A percentile compares a stretch with the other conserved stretches of the same genome.
phyloP scores from a whole-genome alignment of 2,113 vertebrate genomes.

The Porphyrio hochstetteri region DNA sequence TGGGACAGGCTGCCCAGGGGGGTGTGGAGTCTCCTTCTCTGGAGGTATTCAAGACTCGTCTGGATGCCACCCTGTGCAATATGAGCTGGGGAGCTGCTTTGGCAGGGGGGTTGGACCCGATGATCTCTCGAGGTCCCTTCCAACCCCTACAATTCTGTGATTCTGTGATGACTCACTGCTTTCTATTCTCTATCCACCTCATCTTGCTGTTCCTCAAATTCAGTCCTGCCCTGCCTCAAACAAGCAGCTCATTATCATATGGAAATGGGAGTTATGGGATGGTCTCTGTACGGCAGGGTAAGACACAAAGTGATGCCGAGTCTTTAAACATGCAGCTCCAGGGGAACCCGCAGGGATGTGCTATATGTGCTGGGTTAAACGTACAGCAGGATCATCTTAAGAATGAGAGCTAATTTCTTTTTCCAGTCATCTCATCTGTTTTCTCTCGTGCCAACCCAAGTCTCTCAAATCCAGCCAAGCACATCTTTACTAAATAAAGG shows the following conservation, averaged over 20 bases:
- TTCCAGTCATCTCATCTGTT: neutral
- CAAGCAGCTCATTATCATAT: fast-evolving
- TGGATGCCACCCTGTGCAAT: no score
- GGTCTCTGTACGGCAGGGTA: neutral
- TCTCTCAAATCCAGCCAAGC: neutral
- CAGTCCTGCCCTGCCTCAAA: neutral
- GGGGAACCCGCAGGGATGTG: neutral
- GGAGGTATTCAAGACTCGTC: no score
- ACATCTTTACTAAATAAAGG: neutral
- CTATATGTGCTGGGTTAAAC: neutral
- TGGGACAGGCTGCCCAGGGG: no score
- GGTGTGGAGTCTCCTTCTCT: no score
- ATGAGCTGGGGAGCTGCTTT: no score
- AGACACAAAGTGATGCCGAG: neutral
- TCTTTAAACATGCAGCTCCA: neutral
- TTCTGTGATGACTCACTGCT: no score
- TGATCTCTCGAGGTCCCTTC: no score
- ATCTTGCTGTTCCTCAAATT: neutral
- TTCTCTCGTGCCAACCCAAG: neutral
- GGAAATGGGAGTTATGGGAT: neutral
- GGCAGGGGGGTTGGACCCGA: no score
- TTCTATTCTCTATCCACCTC: neutral
- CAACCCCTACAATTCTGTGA: no score
- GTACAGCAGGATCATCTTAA: neutral
- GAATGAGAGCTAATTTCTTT: neutral